Evolutionary conservation across 2,888 invertebrate genomes (phyloP), one percentile per base, ranked within the genome.

Genomic region (Deilephila elpenor): DNA sequence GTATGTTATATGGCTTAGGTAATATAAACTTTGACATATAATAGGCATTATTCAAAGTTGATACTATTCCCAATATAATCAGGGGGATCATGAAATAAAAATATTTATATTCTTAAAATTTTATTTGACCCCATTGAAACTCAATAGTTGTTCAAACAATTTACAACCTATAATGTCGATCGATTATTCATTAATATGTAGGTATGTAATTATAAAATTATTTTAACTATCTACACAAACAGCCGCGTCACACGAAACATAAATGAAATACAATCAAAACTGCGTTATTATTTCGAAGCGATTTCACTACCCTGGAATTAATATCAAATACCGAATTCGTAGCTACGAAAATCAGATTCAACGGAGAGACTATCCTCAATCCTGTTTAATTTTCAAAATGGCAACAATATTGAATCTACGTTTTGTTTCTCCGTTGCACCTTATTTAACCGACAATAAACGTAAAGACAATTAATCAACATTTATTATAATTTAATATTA

Each of bases 61-160:
- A 11, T 14, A 3, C 11, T 44, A 14, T 14, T 44, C 14, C 44
- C 44, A 14, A 44, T 44, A 44, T 19, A n/a, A 1, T 37, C 20
- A 37, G n/a, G n/a, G 59, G 17, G 53, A 34, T 70, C 71, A 74
- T 72, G 44, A 74, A 37, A 64, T 61, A 71, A 71, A 75, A 53
- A 59, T 25, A 20, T 19, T 11, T 71, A 19, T 70, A 85, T 91
- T 93, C 92, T 93, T 93, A 92, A 91, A 93, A 86, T 91, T 94
- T 93, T 93, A 93, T 94, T 93, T 92, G 93, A 93, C 92, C 91
- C 91, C 92, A 92, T 90, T 88, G 85, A 93, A 92, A 94, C 91
- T 92, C 89, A 93, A 89, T 87, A 89, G 83, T 90, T 85, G 81
- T 89, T 86, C 88, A 91, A 93, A 93, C 91, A 91, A 89, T 91